These are phyloP conservation scores for Epiperipatus broadwayi DNA, from an alignment of 2,888 invertebrate genomes.

Conservation along the genomic window DNA sequence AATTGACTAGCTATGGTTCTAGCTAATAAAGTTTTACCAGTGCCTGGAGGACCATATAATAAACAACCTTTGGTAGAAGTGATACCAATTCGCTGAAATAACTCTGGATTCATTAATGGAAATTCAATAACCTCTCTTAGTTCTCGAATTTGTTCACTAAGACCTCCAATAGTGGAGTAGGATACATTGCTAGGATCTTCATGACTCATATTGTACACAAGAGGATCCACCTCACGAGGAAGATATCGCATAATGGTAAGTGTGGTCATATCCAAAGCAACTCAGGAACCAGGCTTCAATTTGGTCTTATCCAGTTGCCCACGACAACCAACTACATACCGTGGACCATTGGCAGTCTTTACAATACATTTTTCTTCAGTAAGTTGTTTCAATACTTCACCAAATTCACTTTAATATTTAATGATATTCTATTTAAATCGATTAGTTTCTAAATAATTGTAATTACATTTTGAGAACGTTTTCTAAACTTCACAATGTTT, in stretches of 20 bases:
- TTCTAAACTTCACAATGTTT: too few species aligned
- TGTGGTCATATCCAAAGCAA: constrained; percentile 97
- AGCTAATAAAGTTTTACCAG: constrained; percentile 35
- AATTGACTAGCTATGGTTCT: constrained; percentile 36
- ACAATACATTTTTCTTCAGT: constrained; percentile 99
- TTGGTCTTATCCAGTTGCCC: constrained; percentile 87
- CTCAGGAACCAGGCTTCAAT: constrained; percentile 84
- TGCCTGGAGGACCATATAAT: constrained; percentile 35
- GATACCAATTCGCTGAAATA: constrained; percentile 35
- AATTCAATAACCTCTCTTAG: constrained; percentile 60
- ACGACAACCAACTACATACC: constrained; percentile 95
- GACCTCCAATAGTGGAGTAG: constrained; percentile 86
- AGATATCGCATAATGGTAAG: constrained; percentile 96
- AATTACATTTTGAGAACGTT: too few species aligned
- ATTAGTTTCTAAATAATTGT: too few species aligned
- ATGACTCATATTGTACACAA: constrained; percentile 99
- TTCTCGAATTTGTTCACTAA: constrained; percentile 93
- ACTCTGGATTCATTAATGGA: constrained; percentile 34
- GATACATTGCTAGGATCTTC: constrained; percentile 95
- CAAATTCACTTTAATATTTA: constrained; percentile 91
- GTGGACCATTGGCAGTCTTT: constrained; percentile 96
- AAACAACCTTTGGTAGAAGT: constrained; percentile 37
- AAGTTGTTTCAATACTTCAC: constrained; percentile 92
- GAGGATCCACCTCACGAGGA: constrained; percentile 90
- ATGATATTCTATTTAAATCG: too few species aligned